Percentiles rank a stretch among this genome's conserved stretches.
Evolutionary conservation across 2,888 invertebrate species (phyloP).

Genomic region (Catocala fraxini): DNA sequence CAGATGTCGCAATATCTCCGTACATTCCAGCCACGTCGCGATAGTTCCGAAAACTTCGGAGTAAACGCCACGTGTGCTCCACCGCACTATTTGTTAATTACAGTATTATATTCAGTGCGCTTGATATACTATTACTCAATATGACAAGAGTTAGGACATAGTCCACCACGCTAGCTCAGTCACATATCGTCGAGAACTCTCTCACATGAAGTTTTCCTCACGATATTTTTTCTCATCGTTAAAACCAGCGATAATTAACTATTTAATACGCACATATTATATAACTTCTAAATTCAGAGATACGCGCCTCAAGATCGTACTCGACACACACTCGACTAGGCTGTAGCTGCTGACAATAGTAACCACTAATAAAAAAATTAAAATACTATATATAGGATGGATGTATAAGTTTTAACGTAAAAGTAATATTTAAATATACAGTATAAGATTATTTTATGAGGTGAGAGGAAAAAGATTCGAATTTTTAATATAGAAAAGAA

Average conservation of each 20-base stretch:
- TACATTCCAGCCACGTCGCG: constrained; percentile 47
- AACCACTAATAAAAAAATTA: no score
- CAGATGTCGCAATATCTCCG: constrained; percentile 48
- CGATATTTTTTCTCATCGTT: no score
- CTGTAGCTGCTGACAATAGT: no score
- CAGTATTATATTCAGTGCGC: constrained; percentile 26
- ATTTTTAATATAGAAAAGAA: not conserved
- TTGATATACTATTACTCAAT: constrained; percentile 15
- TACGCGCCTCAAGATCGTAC: no score
- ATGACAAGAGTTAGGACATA: constrained; percentile 9
- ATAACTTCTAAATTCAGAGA: no score
- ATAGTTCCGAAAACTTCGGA: constrained; percentile 48
- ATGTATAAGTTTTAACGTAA: constrained; percentile 7
- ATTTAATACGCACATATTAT: no score
- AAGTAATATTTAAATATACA: not conserved
- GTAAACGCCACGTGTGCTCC: constrained; percentile 30
- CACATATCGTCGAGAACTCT: no score
- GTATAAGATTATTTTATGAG: not conserved
- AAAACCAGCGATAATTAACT: no score
- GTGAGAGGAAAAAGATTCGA: not conserved
- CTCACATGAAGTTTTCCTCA: no score
- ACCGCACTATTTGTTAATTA: constrained; percentile 39
- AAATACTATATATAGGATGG: not conserved
- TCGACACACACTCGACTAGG: no score
- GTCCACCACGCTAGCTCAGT: no score